Conservation (phyloP, 2,113 vertebrate genomes). For the Nerophis ophidion region DNA sequence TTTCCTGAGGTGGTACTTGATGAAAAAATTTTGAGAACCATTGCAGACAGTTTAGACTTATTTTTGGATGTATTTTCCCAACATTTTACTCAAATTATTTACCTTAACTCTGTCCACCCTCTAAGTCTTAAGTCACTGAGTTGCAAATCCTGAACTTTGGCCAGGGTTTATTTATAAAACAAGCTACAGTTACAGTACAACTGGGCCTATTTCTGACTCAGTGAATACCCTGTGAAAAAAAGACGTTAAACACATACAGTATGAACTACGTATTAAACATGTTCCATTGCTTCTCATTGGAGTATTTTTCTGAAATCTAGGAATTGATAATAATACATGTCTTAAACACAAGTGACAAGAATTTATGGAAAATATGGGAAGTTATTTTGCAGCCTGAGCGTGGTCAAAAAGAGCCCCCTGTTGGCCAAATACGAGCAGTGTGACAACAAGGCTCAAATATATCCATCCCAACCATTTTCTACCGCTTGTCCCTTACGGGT, state of each 20-base stretch:
- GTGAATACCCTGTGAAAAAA: slow-evolving; percentile 33
- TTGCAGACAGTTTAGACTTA: no score
- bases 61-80: background rate
- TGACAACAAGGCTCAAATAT: slow-evolving; percentile 11
- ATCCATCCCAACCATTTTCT: background rate
- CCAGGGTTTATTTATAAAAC: slow-evolving; percentile 61
- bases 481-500: no score
- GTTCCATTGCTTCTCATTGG: background rate
- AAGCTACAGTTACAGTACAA: slow-evolving; percentile 60
- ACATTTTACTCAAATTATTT: slow-evolving; percentile 18
- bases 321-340: background rate
- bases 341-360: background rate
- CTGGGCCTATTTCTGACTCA: slow-evolving; percentile 56
- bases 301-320: background rate
- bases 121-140: slow-evolving; percentile 42
- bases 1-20: no score
- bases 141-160: slow-evolving; percentile 48
- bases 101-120: slow-evolving; percentile 12
- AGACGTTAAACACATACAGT: slow-evolving; percentile 8
- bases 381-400: background rate
- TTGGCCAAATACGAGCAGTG: slow-evolving; percentile 16
- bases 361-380: background rate
- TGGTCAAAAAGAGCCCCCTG: slow-evolving; percentile 38
- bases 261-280: slow-evolving; percentile 17
- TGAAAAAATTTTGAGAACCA: no score